Conservation (phyloP, 2,113 vertebrate species). For the Ceyx melanurus region DNA sequence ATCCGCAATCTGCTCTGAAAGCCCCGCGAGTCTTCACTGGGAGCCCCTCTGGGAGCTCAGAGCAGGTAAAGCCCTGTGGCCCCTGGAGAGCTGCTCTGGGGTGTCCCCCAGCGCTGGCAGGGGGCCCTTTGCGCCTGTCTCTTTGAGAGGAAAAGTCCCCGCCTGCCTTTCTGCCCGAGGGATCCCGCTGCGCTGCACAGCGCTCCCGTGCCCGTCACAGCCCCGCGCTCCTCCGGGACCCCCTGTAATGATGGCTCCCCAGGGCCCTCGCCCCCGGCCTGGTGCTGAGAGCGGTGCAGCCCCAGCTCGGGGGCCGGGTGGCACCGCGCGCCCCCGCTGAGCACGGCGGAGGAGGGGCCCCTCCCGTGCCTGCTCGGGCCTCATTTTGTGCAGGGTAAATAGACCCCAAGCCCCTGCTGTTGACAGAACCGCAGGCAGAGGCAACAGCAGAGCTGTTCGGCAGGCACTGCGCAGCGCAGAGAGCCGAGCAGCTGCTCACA, state of each 20-base stretch:
- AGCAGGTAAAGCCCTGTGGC: fast-evolving
- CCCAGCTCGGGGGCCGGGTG: not conserved
- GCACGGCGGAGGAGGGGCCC: fast-evolving
- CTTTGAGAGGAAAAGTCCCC: not conserved
- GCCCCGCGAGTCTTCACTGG: fast-evolving
- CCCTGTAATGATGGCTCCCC: not conserved
- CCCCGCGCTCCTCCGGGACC: not conserved
- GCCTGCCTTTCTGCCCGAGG: not conserved
- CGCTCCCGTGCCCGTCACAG: not conserved
- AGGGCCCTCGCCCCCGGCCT: not conserved
- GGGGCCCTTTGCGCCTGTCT: not conserved
- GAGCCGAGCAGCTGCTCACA: not conserved
- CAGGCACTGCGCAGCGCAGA: fast-evolving
- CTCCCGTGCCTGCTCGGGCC: fast-evolving
- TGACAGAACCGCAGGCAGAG: not conserved
- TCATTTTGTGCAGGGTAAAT: not conserved
- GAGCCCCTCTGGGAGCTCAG: not conserved
- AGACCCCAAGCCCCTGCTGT: not conserved
- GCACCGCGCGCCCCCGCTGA: fast-evolving
- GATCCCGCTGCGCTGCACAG: not conserved
- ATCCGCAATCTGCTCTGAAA: conserved; percentile 5
- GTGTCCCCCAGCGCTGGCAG: not conserved
- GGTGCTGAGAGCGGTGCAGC: fast-evolving
- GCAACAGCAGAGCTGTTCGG: not conserved
- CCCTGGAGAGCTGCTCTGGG: not conserved